Evolutionary conservation across 2,797 vertebrate genomes (phyloP).

Genomic region (Gymnothorax javanicus): DNA sequence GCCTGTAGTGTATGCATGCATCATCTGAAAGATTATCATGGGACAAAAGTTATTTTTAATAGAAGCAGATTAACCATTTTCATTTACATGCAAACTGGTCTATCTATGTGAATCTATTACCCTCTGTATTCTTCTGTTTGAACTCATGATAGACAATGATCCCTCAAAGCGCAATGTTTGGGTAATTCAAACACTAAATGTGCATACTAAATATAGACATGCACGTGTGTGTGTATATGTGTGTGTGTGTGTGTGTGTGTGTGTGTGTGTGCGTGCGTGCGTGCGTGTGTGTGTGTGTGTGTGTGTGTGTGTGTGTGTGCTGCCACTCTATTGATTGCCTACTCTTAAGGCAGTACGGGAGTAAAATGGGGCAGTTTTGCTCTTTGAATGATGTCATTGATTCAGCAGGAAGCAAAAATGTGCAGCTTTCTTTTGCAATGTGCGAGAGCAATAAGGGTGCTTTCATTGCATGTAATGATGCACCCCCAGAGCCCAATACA

Average conservation of each 20-base stretch:
- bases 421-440: background rate
- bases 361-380: background rate
- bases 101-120: background rate
- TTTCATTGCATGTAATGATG: background rate
- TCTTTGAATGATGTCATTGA: background rate
- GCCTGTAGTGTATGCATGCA: no score
- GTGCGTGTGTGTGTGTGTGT: background rate
- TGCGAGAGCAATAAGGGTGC: background rate
- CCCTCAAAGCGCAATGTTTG: no score
- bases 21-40: background rate
- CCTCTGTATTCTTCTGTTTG: background rate
- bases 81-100: background rate
- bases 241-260: background rate
- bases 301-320: background rate
- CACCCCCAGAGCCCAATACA: background rate
- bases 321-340: background rate
- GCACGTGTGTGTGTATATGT: background rate
- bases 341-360: background rate
- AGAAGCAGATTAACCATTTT: background rate
- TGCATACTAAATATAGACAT: no score
- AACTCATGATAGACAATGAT: background rate
- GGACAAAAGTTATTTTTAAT: background rate
- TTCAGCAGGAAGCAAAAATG: background rate
- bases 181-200: no score
- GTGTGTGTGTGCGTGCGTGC: background rate